These are phyloP conservation scores for Mystacides longicornis DNA, from an alignment of 2,888 invertebrate species.

Conservation along the genomic window DNA sequence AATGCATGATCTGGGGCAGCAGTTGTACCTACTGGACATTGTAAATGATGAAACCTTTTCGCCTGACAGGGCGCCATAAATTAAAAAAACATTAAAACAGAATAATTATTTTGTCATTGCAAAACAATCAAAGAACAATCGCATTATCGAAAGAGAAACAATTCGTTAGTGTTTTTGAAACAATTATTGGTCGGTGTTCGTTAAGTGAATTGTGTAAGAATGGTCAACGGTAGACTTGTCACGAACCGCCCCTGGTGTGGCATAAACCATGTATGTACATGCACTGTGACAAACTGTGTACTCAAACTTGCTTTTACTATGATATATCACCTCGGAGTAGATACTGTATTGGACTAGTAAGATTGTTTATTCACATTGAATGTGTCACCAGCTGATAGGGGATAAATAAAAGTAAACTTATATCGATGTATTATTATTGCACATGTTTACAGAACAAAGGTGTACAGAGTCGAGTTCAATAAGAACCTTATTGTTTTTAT, in stretches of 20 bases:
- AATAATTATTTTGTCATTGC: neutral
- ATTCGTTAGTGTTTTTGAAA: slow-evolving; percentile 1
- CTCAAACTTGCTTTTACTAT: slow-evolving; percentile 1
- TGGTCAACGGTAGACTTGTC: slow-evolving; percentile 8
- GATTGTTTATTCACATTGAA: too few species aligned
- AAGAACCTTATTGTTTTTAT: too few species aligned
- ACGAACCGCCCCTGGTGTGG: slow-evolving; percentile 19
- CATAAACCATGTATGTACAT: slow-evolving; percentile 3
- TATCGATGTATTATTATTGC: too few species aligned
- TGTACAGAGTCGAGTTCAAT: too few species aligned
- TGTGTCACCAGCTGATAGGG: too few species aligned
- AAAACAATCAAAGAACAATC: slow-evolving; percentile 6
- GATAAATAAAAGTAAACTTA: too few species aligned
- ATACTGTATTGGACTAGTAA: too few species aligned
- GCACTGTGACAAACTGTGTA: slow-evolving; percentile 1
- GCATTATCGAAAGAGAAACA: neutral
- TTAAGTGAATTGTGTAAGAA: neutral
- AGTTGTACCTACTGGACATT: neutral
- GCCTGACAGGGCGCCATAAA: neutral
- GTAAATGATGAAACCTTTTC: neutral
- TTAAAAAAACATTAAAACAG: neutral
- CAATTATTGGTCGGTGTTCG: neutral
- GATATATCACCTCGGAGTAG: neutral
- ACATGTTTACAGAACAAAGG: too few species aligned
- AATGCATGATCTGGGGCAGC: neutral